Percentiles rank a stretch among this genome's conserved stretches.
phyloP scores from a whole-genome alignment of 2,888 invertebrate species.

The Periphyllus acericola region DNA sequence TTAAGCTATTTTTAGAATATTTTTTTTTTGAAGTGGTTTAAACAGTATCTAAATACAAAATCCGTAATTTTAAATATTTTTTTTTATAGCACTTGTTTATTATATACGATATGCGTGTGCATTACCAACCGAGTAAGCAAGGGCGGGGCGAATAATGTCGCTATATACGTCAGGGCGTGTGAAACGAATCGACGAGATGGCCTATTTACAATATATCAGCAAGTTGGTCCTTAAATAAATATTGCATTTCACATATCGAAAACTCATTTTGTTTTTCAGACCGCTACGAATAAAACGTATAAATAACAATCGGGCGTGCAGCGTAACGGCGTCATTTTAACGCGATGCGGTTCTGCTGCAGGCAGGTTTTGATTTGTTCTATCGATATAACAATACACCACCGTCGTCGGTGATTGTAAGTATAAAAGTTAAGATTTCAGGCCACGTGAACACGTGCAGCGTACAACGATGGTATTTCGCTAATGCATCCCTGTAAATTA shows the following conservation, averaged over 20 bases:
- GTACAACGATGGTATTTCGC: no score
- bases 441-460: neutral
- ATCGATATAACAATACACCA: no score
- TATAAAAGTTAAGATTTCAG: neutral
- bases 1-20: neutral
- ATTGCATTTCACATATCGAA: neutral
- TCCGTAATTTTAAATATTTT: neutral
- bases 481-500: neutral
- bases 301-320: no score
- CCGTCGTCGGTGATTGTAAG: neutral
- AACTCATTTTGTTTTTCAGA: neutral
- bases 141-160: neutral
- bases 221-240: neutral
- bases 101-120: neutral
- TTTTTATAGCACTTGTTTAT: neutral
- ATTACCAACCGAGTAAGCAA: neutral
- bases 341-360: no score
- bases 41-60: neutral
- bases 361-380: no score
- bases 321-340: no score
- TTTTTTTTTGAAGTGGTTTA: neutral
- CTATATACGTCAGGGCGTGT: neutral
- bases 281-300: neutral
- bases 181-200: neutral
- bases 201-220: neutral